Evolutionary conservation across 2,888 invertebrate species (phyloP).

Genomic region (Eulithis prunata): DNA sequence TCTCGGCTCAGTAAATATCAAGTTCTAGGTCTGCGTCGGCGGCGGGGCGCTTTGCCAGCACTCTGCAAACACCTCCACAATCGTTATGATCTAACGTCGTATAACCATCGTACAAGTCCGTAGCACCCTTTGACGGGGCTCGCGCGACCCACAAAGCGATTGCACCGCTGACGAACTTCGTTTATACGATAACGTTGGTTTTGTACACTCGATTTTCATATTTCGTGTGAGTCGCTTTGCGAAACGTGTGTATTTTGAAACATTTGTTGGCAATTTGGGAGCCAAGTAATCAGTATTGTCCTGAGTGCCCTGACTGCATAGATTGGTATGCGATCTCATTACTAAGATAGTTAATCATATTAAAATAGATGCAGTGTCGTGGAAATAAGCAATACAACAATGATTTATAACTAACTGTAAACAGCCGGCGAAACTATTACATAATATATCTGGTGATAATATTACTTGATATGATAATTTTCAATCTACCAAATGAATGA

Average conservation of each 20-base stretch:
- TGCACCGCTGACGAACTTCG: constrained; percentile 55
- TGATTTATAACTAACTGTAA: no score
- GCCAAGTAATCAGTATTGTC: constrained; percentile 7
- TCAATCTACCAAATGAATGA: no score
- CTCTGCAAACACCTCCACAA: constrained; percentile 59
- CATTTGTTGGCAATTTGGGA: constrained; percentile 17
- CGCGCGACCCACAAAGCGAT: constrained; percentile 49
- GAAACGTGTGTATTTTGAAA: constrained; percentile 31
- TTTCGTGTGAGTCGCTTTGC: constrained; percentile 48
- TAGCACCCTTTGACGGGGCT: constrained; percentile 52
- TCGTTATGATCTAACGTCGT: constrained; percentile 54
- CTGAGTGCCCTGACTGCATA: no score
- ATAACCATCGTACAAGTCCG: constrained; percentile 27
- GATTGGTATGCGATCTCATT: no score
- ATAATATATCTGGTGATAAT: no score
- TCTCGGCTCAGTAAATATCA: constrained; percentile 63
- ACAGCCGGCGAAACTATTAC: no score
- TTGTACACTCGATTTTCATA: constrained; percentile 45
- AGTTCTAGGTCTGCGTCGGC: constrained; percentile 48
- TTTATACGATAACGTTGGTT: constrained; percentile 54
- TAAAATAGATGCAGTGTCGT: no score
- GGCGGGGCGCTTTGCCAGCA: constrained; percentile 46
- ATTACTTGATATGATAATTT: no score
- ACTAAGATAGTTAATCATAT: no score
- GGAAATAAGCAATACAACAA: no score